Conservation (phyloP, 2,113 vertebrate species). For the Otocyon megalotis region DNA sequence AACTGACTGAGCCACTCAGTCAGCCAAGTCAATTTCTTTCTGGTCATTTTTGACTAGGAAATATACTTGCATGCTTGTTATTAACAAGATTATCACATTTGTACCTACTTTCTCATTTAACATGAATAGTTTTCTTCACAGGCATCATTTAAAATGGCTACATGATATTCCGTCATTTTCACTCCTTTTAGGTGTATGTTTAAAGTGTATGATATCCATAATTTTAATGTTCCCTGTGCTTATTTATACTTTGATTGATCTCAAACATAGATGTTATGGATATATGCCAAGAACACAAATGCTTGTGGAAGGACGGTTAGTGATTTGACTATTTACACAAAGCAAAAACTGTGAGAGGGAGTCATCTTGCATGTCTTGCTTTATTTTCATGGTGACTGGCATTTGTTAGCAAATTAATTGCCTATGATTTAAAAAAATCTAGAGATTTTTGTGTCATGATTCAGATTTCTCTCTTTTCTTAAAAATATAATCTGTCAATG, state of each 20-base stretch:
- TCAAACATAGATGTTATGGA: neutral
- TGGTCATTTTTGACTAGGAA: neutral
- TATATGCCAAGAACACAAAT: neutral
- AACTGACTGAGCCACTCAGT: neutral
- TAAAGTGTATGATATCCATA: neutral
- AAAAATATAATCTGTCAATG: neutral
- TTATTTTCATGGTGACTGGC: neutral
- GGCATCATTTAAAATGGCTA: neutral
- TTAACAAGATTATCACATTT: neutral
- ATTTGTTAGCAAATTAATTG: neutral
- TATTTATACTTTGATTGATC: constrained; percentile 11
- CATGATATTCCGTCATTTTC: neutral
- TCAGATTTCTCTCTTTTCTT: neutral
- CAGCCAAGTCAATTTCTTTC: neutral
- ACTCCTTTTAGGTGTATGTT: constrained; percentile 33
- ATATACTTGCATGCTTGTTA: neutral
- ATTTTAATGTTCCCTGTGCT: neutral
- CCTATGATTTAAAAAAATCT: neutral
- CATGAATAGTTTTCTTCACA: neutral
- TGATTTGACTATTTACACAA: neutral
- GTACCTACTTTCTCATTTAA: neutral
- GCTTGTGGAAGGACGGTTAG: neutral
- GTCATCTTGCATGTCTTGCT: neutral
- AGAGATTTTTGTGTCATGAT: neutral
- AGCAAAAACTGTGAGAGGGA: neutral